These are phyloP conservation scores for Dicentrarchus labrax DNA, from an alignment of 2,113 vertebrate genomes.

Conservation along the genomic window DNA sequence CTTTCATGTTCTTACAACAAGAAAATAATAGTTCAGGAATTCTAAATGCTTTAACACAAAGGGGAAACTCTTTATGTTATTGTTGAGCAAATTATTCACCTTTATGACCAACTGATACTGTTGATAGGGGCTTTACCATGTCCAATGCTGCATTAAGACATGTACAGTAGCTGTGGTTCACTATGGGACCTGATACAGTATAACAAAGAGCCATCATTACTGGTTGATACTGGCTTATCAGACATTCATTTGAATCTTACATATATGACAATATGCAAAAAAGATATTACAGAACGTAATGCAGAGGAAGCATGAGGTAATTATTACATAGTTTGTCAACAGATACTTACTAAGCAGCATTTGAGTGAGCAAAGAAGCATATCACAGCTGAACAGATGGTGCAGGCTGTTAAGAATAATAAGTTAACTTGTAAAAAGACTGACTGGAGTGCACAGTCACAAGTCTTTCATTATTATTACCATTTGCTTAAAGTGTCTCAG, in stretches of 20 bases:
- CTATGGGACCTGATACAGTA: too few relatives aligned
- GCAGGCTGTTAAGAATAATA: slow-evolving; percentile 17
- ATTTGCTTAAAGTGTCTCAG: background rate
- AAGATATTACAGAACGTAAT: background rate
- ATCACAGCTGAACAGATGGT: slow-evolving; percentile 19
- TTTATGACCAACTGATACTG: too few relatives aligned
- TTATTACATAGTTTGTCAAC: background rate
- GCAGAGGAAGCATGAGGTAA: background rate
- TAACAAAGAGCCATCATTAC: too few relatives aligned
- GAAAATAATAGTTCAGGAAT: too few relatives aligned
- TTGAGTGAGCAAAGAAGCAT: slow-evolving; percentile 4
- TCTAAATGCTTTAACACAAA: too few relatives aligned
- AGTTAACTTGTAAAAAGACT: background rate
- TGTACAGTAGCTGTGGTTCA: too few relatives aligned
- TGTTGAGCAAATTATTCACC: too few relatives aligned
- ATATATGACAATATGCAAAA: background rate
- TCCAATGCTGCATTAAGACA: too few relatives aligned
- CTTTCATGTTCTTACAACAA: too few relatives aligned
- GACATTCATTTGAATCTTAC: background rate
- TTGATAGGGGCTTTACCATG: too few relatives aligned
- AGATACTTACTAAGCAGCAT: background rate
- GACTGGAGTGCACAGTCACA: background rate
- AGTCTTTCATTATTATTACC: background rate
- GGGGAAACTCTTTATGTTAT: too few relatives aligned
- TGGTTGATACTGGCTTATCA: background rate